These are phyloP conservation scores for Ophraella communa DNA, from an alignment of 2,888 invertebrate species.

Conservation along the genomic window DNA sequence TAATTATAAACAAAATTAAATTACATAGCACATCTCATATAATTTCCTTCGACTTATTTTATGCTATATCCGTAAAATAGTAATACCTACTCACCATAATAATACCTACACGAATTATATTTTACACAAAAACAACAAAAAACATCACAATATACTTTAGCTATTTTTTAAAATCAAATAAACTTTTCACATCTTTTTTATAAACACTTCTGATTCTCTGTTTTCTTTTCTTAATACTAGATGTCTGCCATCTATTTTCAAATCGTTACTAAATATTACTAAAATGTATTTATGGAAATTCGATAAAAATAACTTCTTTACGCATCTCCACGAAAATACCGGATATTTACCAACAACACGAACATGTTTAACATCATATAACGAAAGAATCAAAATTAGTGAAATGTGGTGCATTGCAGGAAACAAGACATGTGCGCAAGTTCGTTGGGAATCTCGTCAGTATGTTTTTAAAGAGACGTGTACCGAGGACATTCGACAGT, in stretches of 20 bases:
- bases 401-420: slow-evolving; percentile 43
- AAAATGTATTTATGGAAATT: background rate
- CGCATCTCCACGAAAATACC: background rate
- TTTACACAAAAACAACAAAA: too few relatives aligned
- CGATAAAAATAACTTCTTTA: slow-evolving; percentile 7
- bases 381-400: slow-evolving; percentile 18
- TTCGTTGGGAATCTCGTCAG: slow-evolving; percentile 4
- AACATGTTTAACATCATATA: slow-evolving; percentile 9
- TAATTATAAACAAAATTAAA: too few relatives aligned
- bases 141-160: too few relatives aligned
- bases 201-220: background rate
- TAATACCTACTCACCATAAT: background rate
- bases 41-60: too few relatives aligned
- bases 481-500: slow-evolving; percentile 5
- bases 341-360: background rate
- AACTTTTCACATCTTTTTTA: background rate
- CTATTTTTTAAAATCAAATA: too few relatives aligned
- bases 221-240: background rate
- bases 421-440: slow-evolving; percentile 31
- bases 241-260: background rate
- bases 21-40: too few relatives aligned
- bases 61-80: too few relatives aligned
- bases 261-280: slow-evolving; percentile 1
- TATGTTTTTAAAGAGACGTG: background rate
- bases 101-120: background rate